phyloP scores from a whole-genome alignment of 2,888 invertebrate genomes.

The Drymonia ruficornis region DNA sequence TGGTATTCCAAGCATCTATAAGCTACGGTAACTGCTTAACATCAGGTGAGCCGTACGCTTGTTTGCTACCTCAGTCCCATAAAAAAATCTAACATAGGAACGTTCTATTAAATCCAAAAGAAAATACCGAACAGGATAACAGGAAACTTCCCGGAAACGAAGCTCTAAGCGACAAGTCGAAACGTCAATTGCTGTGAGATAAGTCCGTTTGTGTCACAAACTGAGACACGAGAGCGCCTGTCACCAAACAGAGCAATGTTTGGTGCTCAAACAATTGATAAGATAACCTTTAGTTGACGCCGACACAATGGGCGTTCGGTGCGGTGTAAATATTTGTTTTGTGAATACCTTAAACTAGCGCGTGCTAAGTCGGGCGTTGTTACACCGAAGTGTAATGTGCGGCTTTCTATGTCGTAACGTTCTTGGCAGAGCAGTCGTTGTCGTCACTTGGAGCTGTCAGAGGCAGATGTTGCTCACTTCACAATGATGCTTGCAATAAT shows the following conservation, averaged over 20 bases:
- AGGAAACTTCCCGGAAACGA: conserved; percentile 68
- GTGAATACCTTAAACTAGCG: conserved; percentile 78
- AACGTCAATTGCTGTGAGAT: conserved; percentile 74
- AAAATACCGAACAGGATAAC: conserved; percentile 37
- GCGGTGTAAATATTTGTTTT: conserved; percentile 74
- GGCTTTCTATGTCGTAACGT: neutral
- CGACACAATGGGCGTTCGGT: conserved; percentile 76
- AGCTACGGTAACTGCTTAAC: too few species aligned
- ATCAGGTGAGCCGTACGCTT: too few species aligned
- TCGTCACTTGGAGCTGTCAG: too few species aligned
- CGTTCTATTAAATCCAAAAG: neutral
- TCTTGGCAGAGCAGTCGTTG: too few species aligned
- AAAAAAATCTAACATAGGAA: too few species aligned
- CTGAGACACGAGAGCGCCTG: conserved; percentile 79
- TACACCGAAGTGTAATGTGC: conserved; percentile 53
- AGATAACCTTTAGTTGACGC: conserved; percentile 79
- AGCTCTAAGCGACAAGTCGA: conserved; percentile 59
- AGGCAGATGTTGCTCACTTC: too few species aligned
- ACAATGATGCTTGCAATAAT: too few species aligned
- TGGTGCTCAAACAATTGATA: conserved; percentile 79
- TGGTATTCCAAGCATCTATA: too few species aligned
- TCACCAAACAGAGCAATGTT: conserved; percentile 73
- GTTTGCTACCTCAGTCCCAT: too few species aligned
- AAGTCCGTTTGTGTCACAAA: too few species aligned
- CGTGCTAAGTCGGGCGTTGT: conserved; percentile 57